Base-by-base conservation (phyloP, 2,797 vertebrate genomes). In the Takifugu ocellatus region DNA sequence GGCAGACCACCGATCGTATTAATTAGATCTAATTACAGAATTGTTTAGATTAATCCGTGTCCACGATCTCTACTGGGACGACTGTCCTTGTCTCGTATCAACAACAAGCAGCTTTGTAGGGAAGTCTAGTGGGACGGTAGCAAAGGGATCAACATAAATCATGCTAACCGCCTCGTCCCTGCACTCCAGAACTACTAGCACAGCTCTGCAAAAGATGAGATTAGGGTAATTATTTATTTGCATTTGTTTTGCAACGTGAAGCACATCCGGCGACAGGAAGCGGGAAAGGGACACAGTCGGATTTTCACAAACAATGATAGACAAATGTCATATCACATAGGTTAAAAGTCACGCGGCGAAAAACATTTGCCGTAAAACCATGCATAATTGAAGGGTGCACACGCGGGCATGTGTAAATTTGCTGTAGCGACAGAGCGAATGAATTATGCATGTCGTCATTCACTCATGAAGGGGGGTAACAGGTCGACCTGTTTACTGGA, bases 1-100 rank as follows among this genome's bases (percentile, higher is more conserved):
- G 36, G 36, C 36, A 39, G 36, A 39, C 36, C 36, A 39, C 36
- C 36, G 3, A 39, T 39, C 36, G 3, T 39, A 39, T 39, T 39
- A 39, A 39, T 39, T 39, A 39, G 36, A 14, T 14, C 12, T 39
- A 39, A 87, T 87, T 79, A 81, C 74, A 84, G 63, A 72, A 83
- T 80, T 81, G 82, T 83, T 77, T 75, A 82, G 82, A 78, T 86
- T 80, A 79, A 86, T 82, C 77, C 59, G 16, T 63, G 21, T 21
- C 21, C 21, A 21, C 21, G 62, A 43, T 66, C 68, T 61, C 64
- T 47, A 33, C 58, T 45, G 59, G 65, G 48, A 33, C 73, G 52
- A 57, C 72, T 55, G 51, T 26, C 49, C 42, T 68, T 69, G 70
- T 71, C 77, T 72, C 45, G 56, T 54, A 70, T 82, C 61, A 54